Base-by-base conservation (phyloP, 2,113 vertebrate species). In the Gobius niger region DNA sequence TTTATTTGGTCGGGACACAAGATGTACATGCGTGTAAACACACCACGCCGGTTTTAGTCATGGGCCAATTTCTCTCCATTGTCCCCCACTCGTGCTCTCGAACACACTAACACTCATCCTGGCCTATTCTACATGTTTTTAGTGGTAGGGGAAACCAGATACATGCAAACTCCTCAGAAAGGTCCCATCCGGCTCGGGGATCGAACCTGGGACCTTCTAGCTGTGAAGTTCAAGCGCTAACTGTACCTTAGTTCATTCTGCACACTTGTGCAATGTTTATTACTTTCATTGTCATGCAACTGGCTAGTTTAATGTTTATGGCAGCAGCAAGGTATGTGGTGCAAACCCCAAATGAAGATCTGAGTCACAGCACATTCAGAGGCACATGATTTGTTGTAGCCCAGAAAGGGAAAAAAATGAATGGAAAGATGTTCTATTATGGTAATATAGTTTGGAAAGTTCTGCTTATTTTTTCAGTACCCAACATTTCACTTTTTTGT, bases 201-300 rank as follows among this genome's bases (percentile, higher is more conserved):
- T 34, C 24, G 5, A 34, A 34, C 24, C 24, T 34, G 24, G 24
- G 24, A 34, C 24, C 24, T 3, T 34, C 24, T 34, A 34, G 24
- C 5, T 3, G 24, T 34, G 24, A 34, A 34, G 24, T 4, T 2
- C 24, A 59, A 70, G 14, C 18, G 47, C 7, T 56, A 62, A 59
- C 9, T 19, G 34, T 56, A 73, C 59, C 56, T 67, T 65, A 51
- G 7, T 63, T 10, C 67, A 72, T 8, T 16, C n/a, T 56, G n/a
- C n/a, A 40, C 60, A 40, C 66, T 13, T n/a, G 13, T 44, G 62
- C 47, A 64, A 46, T 19, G 24, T 40, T n/a, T 56, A 42, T 12
- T 1, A 57, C 56, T 41, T 15, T 59, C 34, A 41, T 8, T 59
- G 56, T 59, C 52, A 54, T n/a, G 10, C 18, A 41, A 41, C 34